Conservation (phyloP, 2,113 vertebrate genomes). For the Motacilla alba region DNA sequence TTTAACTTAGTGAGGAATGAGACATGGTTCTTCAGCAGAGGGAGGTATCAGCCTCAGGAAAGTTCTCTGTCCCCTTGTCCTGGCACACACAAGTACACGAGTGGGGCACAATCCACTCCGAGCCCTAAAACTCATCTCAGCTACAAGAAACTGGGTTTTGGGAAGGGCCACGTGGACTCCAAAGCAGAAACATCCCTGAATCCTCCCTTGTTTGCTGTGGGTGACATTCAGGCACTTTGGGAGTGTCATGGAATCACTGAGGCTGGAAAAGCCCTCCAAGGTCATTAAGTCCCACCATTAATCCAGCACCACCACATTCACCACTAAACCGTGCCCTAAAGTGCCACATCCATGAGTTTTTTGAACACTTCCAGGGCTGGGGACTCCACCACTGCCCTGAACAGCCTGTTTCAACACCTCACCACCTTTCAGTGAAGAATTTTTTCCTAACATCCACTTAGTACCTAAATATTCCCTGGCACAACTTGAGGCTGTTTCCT, state of each 20-base stretch:
- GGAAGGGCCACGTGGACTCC: not conserved
- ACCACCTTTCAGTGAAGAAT: not conserved
- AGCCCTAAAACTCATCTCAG: not conserved
- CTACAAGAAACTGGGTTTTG: not conserved
- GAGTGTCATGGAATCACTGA: not conserved
- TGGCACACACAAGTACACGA: not conserved
- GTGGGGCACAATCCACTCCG: not conserved
- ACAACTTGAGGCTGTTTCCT: not conserved
- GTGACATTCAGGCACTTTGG: not conserved
- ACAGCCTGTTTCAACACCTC: not conserved
- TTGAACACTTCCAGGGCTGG: not conserved
- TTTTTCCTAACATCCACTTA: not conserved
- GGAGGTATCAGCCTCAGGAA: not conserved
- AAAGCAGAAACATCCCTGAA: not conserved
- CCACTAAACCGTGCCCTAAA: not conserved
- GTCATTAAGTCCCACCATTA: not conserved
- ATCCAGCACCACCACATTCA: not conserved
- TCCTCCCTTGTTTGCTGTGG: not conserved
- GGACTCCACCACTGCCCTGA: not conserved
- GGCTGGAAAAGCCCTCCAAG: not conserved
- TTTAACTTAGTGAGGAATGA: not conserved
- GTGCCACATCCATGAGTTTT: not conserved
- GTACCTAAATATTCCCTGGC: not conserved
- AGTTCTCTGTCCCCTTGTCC: not conserved
- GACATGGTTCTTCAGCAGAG: accelerated